Evolutionary conservation across 2,888 invertebrate genomes (phyloP), one percentile per base, ranked within the genome.

Genomic region (Pyrrhosoma nymphula): DNA sequence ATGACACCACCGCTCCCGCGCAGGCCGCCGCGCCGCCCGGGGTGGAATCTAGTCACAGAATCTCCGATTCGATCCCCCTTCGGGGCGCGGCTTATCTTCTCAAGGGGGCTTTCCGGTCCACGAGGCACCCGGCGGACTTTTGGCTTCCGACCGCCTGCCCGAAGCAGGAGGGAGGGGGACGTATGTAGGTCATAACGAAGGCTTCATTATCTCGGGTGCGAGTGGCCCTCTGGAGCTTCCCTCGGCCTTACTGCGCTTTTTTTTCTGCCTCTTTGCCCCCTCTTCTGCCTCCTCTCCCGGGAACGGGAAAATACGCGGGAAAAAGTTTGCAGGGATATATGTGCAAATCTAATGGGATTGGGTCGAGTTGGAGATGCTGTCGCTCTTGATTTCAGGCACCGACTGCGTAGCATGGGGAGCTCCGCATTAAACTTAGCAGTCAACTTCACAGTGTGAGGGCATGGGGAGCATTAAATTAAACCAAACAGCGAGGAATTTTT

Each of bases 161-260:
- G 82, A 14, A 30, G 16, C 60, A 60, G 60, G 18, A 14, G n/a
- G 26, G 26, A n/a, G 69, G 26, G 8, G 26, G 82, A 16, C 82
- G 35, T 82, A 82, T 82, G 16, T 82, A 18, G 82, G 82, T 82
- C 82, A 82, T 82, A 82, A 82, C 35, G 82, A 82, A 35, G 82
- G 82, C 82, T 82, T 82, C 82, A 82, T 82, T 82, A 82, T 82
- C 82, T 82, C 82, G 30, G 6, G 60, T 18, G 35, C 82, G 82
- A 82, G 30, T 30, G 30, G 82, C 35, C 82, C 30, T 35, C 35
- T 4, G 35, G 26, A 60, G 60, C 60, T 2, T 20, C 20, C 6
- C 60, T 47, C 47, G 69, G 2, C 69, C 10, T 69, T n/a, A 26
- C 69, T 12, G 26, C 26, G n/a, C 6, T 4, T 69, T 69, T n/a